These are phyloP conservation scores for Odontamblyopus lacepedii DNA, from an alignment of 2,797 vertebrate species.

Conservation along the genomic window DNA sequence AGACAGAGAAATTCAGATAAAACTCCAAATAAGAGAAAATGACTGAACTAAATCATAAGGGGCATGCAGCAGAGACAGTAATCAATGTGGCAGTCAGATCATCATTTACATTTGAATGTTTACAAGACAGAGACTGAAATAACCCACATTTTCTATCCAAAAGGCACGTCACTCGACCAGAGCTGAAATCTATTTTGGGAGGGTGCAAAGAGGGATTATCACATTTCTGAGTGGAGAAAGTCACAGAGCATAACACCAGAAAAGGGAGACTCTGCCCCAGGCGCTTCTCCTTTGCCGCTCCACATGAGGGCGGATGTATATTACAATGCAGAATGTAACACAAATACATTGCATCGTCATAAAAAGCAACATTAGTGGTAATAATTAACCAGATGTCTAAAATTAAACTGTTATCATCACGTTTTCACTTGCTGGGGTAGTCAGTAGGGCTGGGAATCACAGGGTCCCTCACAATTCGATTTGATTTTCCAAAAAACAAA, in stretches of 20 bases:
- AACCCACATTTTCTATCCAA: slow-evolving; percentile 4
- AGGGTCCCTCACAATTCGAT: too few relatives aligned
- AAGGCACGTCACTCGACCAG: slow-evolving; percentile 1
- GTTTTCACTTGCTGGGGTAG: too few relatives aligned
- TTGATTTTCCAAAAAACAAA: too few relatives aligned
- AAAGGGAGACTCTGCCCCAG: slow-evolving; percentile 22
- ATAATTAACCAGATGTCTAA: not conserved
- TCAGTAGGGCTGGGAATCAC: too few relatives aligned
- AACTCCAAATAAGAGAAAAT: slow-evolving; percentile 8
- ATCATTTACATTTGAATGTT: slow-evolving; percentile 17
- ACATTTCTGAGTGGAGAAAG: slow-evolving; percentile 44
- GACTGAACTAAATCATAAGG: slow-evolving; percentile 3
- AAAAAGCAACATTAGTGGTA: not conserved
- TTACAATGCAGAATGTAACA: not conserved
- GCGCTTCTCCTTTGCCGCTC: slow-evolving; percentile 14
- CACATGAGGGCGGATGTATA: not conserved
- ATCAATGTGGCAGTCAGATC: slow-evolving; percentile 3
- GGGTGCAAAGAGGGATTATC: slow-evolving; percentile 25
- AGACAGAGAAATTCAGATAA: slow-evolving; percentile 25
- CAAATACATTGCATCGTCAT: not conserved
- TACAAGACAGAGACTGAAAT: slow-evolving; percentile 8
- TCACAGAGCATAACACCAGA: slow-evolving; percentile 37
- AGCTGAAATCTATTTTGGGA: slow-evolving; percentile 49
- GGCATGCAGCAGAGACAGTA: slow-evolving; percentile 1
- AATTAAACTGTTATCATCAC: too few relatives aligned